Percentiles rank a stretch among this genome's conserved stretches.
Conservation (phyloP, 2,888 invertebrate species). For the Macrophya annulata region DNA sequence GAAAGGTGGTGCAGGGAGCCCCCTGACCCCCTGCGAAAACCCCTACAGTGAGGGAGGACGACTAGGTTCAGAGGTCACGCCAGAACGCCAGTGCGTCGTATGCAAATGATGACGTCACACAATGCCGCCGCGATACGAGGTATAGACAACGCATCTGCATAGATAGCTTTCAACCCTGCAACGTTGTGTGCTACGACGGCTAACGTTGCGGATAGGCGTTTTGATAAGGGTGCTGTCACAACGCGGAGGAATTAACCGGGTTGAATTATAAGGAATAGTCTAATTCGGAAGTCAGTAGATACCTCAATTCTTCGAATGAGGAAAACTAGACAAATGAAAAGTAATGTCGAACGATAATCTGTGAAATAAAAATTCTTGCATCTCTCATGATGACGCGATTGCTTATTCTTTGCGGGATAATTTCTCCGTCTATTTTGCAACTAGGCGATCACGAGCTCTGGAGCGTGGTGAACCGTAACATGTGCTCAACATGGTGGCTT, state of each 20-base stretch:
- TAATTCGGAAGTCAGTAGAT: not conserved
- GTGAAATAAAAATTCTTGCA: not conserved
- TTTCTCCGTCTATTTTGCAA: not conserved
- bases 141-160: conserved; percentile 71
- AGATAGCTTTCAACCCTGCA: conserved; percentile 67
- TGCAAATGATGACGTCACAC: conserved; percentile 79
- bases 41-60: conserved; percentile 33
- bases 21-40: conserved; percentile 58
- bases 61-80: conserved; percentile 64
- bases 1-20: conserved; percentile 59
- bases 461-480: conserved; percentile 53
- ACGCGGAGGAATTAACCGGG: conserved; percentile 5
- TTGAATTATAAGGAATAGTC: not conserved
- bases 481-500: conserved; percentile 55
- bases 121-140: conserved; percentile 73
- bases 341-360: not conserved
- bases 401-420: not conserved
- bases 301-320: not conserved
- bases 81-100: conserved; percentile 74
- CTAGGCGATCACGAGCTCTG: conserved; percentile 45
- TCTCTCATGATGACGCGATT: not conserved
- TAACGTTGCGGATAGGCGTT: conserved; percentile 41
- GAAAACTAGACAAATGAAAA: not conserved
- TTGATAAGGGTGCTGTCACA: conserved; percentile 42
- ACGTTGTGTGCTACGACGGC: conserved; percentile 46